Conservation (phyloP, 2,888 invertebrate genomes). For the Griposia aprilina region DNA sequence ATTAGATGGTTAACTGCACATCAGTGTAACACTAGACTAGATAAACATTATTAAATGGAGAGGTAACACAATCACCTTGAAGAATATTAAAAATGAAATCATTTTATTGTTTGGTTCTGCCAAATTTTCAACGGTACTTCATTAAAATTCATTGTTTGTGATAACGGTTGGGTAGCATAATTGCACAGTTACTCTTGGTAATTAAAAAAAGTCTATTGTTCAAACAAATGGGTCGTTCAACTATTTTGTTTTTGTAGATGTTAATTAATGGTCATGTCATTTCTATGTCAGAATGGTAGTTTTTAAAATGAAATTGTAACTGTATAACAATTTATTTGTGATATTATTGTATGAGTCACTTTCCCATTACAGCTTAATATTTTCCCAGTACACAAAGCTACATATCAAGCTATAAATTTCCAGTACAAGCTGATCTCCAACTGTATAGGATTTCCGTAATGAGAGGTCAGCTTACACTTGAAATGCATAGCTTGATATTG, state of each 20-base stretch:
- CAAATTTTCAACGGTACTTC: background rate
- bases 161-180: slow-evolving; percentile 18
- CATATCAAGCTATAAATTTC: too few relatives aligned
- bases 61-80: background rate
- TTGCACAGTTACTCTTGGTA: slow-evolving; percentile 26
- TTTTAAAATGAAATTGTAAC: background rate
- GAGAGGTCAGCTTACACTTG: too few relatives aligned
- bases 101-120: background rate
- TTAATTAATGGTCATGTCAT: background rate
- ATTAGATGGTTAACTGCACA: background rate
- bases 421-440: too few relatives aligned
- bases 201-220: slow-evolving; percentile 39
- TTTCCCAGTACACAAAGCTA: background rate
- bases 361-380: background rate
- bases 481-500: too few relatives aligned
- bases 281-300: background rate
- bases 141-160: slow-evolving; percentile 2
- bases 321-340: background rate
- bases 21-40: background rate
- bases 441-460: too few relatives aligned
- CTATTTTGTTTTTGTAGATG: slow-evolving; percentile 8
- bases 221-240: slow-evolving; percentile 14
- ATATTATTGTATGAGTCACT: background rate
- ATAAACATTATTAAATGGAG: background rate
- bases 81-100: background rate